These are phyloP conservation scores for Mormyrus lacerda DNA, from an alignment of 2,113 vertebrate genomes.

Conservation along the genomic window DNA sequence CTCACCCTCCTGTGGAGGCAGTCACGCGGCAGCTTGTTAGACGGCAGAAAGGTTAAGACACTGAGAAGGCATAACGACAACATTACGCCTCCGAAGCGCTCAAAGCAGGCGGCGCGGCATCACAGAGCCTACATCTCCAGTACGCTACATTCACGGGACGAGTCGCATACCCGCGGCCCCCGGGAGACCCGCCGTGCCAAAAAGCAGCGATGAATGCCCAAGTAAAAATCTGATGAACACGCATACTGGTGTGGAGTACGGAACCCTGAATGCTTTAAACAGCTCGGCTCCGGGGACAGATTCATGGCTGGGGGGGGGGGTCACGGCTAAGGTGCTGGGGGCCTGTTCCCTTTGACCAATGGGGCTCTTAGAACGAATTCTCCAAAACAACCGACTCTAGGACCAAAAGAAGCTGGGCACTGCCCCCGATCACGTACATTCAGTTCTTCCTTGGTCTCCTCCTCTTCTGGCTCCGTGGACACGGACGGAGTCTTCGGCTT, in stretches of 20 bases:
- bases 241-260: background rate
- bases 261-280: background rate
- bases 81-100: background rate
- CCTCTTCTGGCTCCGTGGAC: slow-evolving; percentile 83
- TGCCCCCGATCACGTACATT: slow-evolving; percentile 14
- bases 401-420: background rate
- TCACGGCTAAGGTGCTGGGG: background rate
- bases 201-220: background rate
- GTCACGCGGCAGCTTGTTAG: background rate
- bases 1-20: slow-evolving; percentile 70
- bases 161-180: background rate
- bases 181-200: background rate
- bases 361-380: background rate
- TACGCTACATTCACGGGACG: background rate
- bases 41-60: background rate
- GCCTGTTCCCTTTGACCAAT: background rate
- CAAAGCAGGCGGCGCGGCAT: background rate
- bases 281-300: background rate
- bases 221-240: background rate
- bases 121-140: background rate
- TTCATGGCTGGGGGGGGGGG: no score
- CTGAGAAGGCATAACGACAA: background rate
- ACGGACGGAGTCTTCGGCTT: slow-evolving; percentile 89
- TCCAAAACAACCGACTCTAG: background rate
- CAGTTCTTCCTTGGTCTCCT: slow-evolving; percentile 87